Percentiles rank a stretch among this genome's conserved stretches.
Evolutionary conservation across 2,888 invertebrate species (phyloP).

Genomic region (Trilocha varians): DNA sequence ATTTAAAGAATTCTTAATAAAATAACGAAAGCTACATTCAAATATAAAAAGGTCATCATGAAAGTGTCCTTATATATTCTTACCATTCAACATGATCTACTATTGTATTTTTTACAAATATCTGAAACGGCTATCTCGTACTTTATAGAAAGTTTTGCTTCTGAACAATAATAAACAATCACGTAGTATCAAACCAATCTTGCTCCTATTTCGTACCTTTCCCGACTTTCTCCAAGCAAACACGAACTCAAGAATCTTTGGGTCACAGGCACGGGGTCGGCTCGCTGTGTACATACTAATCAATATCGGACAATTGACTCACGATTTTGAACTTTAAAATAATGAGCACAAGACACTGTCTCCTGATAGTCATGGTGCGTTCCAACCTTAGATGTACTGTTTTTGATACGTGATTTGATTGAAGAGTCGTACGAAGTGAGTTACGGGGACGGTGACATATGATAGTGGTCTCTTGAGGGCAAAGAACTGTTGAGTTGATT

Average conservation of each 20-base stretch:
- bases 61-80: no score
- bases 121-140: no score
- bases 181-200: constrained; percentile 1
- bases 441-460: constrained; percentile 24
- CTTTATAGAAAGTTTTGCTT: neutral
- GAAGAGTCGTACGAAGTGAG: constrained; percentile 17
- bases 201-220: constrained; percentile 25
- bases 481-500: no score
- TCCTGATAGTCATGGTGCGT: neutral
- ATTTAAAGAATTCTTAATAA: no score
- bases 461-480: no score
- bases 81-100: no score
- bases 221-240: constrained; percentile 45
- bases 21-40: no score
- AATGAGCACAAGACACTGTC: neutral
- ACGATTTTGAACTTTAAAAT: neutral
- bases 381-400: constrained; percentile 19
- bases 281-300: constrained; percentile 50
- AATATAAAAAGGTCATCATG: no score
- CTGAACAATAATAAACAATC: neutral
- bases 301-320: constrained; percentile 12
- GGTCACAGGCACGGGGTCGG: constrained; percentile 57
- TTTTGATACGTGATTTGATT: constrained; percentile 47
- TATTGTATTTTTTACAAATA: no score
- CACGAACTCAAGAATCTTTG: constrained; percentile 46